phyloP scores from a whole-genome alignment of 2,888 invertebrate species.

The Pachydiplax longipennis region DNA sequence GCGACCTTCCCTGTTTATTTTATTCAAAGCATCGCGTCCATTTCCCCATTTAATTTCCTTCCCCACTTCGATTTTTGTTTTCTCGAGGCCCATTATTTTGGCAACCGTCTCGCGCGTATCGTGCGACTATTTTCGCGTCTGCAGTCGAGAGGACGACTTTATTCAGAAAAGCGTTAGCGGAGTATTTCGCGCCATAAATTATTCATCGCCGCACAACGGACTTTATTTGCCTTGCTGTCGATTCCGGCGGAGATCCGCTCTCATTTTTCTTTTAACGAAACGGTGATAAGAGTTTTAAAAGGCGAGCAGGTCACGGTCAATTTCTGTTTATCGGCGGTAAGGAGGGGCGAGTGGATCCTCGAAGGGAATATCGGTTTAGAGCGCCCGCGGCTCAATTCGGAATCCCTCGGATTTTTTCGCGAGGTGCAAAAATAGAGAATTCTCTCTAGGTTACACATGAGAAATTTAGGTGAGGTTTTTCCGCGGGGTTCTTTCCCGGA shows the following conservation, averaged over 20 bases:
- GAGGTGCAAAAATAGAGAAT: no score
- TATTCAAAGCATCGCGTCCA: background rate
- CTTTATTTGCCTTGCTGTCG: background rate
- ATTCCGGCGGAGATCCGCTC: background rate
- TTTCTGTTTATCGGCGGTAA: background rate
- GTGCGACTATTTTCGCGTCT: background rate
- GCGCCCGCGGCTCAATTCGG: background rate
- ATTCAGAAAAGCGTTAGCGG: background rate
- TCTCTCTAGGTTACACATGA: no score
- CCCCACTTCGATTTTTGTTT: background rate
- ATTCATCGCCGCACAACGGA: background rate
- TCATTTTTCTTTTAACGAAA: background rate
- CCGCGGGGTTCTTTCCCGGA: background rate
- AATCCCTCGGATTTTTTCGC: background rate
- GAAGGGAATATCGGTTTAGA: background rate
- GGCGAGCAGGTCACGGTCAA: background rate
- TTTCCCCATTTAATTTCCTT: background rate
- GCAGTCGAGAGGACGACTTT: background rate
- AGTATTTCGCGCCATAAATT: background rate
- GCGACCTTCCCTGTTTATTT: background rate
- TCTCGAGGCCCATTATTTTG: background rate
- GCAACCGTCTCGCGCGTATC: background rate
- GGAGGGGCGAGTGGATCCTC: background rate
- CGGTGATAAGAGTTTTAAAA: background rate
- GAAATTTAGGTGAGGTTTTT: background rate